phyloP scores from a whole-genome alignment of 2,888 invertebrate genomes.

The Drosophila pseudotalamancana region DNA sequence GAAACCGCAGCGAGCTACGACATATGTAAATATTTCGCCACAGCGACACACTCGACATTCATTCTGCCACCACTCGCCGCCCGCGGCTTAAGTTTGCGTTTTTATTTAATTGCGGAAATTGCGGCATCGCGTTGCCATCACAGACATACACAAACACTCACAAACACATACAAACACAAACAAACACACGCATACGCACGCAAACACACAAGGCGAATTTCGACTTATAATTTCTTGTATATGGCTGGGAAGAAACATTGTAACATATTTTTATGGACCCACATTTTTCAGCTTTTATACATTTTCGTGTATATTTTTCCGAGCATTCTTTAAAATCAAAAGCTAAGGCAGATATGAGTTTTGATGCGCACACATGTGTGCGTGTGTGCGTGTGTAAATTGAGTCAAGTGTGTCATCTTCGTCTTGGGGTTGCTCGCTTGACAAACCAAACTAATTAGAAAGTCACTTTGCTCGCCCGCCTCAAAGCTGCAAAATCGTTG shows the following conservation, averaged over 20 bases:
- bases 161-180: constrained; percentile 7
- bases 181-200: neutral
- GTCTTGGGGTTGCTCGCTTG: constrained; percentile 50
- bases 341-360: constrained; percentile 72
- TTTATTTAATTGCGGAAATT: constrained; percentile 80
- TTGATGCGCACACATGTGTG: constrained; percentile 43
- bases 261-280: constrained; percentile 76
- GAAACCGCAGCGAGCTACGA: constrained; percentile 43
- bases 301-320: constrained; percentile 43
- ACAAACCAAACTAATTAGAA: constrained; percentile 77
- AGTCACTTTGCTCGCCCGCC: constrained; percentile 72
- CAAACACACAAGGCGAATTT: constrained; percentile 38
- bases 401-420: constrained; percentile 71
- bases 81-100: constrained; percentile 77
- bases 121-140: constrained; percentile 62
- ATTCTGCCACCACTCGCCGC: constrained; percentile 39
- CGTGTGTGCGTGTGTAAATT: constrained; percentile 47
- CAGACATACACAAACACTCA: constrained; percentile 17
- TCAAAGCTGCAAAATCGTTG: constrained; percentile 57
- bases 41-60: constrained; percentile 73
- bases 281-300: constrained; percentile 61
- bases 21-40: constrained; percentile 72
- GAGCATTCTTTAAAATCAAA: constrained; percentile 72
- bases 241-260: constrained; percentile 71
- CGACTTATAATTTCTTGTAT: constrained; percentile 73